Percentiles rank a stretch among this genome's conserved stretches.
Conservation (phyloP, 1,140 invertebrate genomes). For the Elymnias hypermnestra region DNA sequence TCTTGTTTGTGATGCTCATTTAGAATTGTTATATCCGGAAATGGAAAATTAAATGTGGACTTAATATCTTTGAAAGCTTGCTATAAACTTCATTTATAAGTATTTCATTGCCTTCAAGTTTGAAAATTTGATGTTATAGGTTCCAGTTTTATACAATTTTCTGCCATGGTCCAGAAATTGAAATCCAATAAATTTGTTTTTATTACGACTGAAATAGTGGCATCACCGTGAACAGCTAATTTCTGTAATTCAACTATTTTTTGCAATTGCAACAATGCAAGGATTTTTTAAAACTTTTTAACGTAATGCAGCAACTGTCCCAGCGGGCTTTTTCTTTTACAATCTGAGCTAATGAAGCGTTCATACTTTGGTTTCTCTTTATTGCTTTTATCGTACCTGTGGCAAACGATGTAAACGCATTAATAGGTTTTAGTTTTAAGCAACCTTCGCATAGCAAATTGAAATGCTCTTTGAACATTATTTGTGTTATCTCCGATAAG, state of each 20-base stretch:
- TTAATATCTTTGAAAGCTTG: slow-evolving; percentile 21
- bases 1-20: slow-evolving; percentile 17
- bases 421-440: slow-evolving; percentile 17
- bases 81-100: slow-evolving; percentile 11
- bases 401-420: slow-evolving; percentile 8
- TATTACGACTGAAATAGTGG: slow-evolving; percentile 5
- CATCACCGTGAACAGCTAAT: slow-evolving; percentile 10
- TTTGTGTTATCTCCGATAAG: slow-evolving; percentile 29
- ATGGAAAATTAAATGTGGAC: slow-evolving; percentile 16
- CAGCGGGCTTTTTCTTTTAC: slow-evolving; percentile 27
- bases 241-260: slow-evolving; percentile 17
- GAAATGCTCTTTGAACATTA: slow-evolving; percentile 26
- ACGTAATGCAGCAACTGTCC: slow-evolving; percentile 22
- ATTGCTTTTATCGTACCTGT: slow-evolving; percentile 23
- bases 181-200: slow-evolving; percentile 21
- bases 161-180: slow-evolving; percentile 17
- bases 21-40: slow-evolving; percentile 18
- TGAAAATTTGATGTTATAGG: slow-evolving; percentile 18
- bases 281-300: slow-evolving; percentile 25
- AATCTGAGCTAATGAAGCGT: slow-evolving; percentile 16
- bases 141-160: slow-evolving; percentile 10
- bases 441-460: slow-evolving; percentile 24
- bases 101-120: slow-evolving; percentile 13
- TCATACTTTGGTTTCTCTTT: slow-evolving; percentile 26
- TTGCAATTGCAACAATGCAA: too few species aligned